Base-by-base conservation (phyloP, 2,113 vertebrate species). In the Crotalus tigris region DNA sequence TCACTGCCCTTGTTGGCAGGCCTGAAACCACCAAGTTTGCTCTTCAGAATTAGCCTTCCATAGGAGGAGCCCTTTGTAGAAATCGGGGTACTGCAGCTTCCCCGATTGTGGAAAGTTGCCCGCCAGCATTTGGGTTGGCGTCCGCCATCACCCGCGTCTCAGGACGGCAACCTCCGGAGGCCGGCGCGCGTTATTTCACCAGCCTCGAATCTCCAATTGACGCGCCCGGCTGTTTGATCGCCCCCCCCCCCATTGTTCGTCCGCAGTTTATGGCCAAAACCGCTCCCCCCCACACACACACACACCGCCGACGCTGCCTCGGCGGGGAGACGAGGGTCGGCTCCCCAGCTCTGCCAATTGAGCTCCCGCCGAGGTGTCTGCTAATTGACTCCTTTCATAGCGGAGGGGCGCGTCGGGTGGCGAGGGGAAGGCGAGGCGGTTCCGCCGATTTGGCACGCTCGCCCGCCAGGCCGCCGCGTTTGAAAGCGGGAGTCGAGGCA, bases 361-460 rank as follows among this genome's bases (percentile, higher is more conserved):
- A 94, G 85, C 94, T 91, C 85, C 91, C 94, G 92, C 8, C 91
- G 90, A 95, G 94, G 93, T 19, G 29, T 94, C 88, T 44, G 94
- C 96, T 94, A 97, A 97, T 97, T 97, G 96, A 96, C 87, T 94
- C 94, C 96, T 96, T 96, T 97, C 95, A 95, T 95, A 95, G 95
- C 49, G 89, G 54, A 11, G 87, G 21, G 33, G 53, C 24, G 69
- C n/a, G 33, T 8, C 69, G 17, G 69, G 2, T 17, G 33, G 33
- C 75, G 55, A 91, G 93, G 23, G 1, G 81, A 1, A 19, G 88
- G 89, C 29, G 81, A 29, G 88, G 69, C 33, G 21, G 69, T 81
- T 94, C 94, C 93, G 96, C 96, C 94, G 97, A 98, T 97, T 98
- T 98, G 97, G 97, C 97, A 98, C 95, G 97, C 97, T 97, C 94